phyloP scores from a whole-genome alignment of 2,888 invertebrate genomes.

The Cyaniris semiargus region DNA sequence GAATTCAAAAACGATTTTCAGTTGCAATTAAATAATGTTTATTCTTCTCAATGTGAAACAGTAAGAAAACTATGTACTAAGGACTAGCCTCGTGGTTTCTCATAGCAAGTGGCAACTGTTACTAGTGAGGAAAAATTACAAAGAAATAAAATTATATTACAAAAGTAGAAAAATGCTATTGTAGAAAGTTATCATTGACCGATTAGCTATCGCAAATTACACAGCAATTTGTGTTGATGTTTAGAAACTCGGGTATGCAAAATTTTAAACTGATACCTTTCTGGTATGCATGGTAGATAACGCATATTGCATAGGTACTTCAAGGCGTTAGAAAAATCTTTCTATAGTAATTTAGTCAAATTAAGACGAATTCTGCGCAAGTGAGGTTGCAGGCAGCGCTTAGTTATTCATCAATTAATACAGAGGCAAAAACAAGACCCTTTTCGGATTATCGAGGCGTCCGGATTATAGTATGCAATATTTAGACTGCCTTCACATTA shows the following conservation, averaged over 20 bases:
- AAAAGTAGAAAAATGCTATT: not conserved
- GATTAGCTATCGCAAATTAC: not conserved
- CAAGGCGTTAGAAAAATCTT: not conserved
- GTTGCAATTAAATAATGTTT: no score
- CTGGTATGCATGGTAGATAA: not conserved
- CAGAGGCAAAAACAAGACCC: no score
- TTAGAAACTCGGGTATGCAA: not conserved
- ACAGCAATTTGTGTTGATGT: not conserved
- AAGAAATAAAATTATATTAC: not conserved
- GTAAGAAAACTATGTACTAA: no score
- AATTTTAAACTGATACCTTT: not conserved
- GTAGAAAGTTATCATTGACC: constrained; percentile 6
- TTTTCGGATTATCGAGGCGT: no score
- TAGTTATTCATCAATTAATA: not conserved
- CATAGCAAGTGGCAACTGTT: no score
- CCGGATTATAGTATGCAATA: no score
- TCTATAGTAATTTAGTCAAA: not conserved
- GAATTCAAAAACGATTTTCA: no score
- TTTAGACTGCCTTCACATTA: no score
- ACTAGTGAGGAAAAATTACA: not conserved
- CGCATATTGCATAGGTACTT: not conserved
- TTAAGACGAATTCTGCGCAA: no score
- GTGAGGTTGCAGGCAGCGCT: not conserved
- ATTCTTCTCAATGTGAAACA: no score
- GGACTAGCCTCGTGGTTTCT: no score